Base-by-base conservation (phyloP, 2,888 invertebrate species). In the Chloromyia formosa region DNA sequence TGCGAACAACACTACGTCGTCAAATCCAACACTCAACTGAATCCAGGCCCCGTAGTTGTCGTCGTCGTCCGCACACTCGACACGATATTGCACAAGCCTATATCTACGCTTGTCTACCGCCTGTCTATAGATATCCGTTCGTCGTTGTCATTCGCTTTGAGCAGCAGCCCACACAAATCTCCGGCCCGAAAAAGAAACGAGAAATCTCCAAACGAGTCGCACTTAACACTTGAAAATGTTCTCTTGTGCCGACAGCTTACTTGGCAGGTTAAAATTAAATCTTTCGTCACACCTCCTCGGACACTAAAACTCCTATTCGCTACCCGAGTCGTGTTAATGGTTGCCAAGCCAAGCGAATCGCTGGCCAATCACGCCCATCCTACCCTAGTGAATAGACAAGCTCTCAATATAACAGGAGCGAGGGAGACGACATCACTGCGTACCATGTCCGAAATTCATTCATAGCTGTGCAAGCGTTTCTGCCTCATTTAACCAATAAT, bases 201-300 rank as follows among this genome's bases (percentile, higher is more conserved):
- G 42, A 5, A 54, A 54, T 54, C 54, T 61, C 49, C 12, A n/a
- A 35, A 35, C 27, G 27, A 35, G 27, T 42, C 54, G 23, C 54
- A 69, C 23, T 23, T 35, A 27, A 49, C 54, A 69, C 68, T 54
- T 49, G 27, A 5, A 16, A 35, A 35, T 35, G 16, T n/a, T n/a
- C 49, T 49, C 22, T 49, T 42, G 16, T 12, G 16, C 20, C n/a
- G n/a, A 42, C 20, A 53, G 10, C 49, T 14, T 53, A 22, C 5
- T 18, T 23, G 10, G 23, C 16, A 54, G 16, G 27, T 27, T 54
- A 27, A 54, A 69, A 69, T 69, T 69, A 54, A 20, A 69, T 53
- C 27, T 16, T 22, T 22, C 18, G 66, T 69, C 68, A 69, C 54
- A 54, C 68, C 53, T 69, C 53, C 68, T 42, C 42, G 66, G 49